These are phyloP conservation scores for Cynoglossus semilaevis DNA, from an alignment of 2,113 vertebrate genomes.

Conservation along the genomic window DNA sequence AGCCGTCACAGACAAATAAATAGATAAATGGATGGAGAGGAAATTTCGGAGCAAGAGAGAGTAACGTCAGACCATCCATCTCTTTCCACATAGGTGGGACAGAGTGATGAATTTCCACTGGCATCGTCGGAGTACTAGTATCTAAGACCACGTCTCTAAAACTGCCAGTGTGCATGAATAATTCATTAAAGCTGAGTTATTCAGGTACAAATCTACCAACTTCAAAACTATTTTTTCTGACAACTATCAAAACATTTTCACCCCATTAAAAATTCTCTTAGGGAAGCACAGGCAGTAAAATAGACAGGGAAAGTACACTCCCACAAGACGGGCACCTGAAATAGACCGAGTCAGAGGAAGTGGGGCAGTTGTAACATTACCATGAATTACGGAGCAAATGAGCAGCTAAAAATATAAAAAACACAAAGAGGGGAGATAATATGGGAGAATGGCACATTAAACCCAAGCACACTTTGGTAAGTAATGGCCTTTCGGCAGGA, in stretches of 20 bases:
- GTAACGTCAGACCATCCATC: conserved; percentile 44
- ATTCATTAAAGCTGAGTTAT: conserved; percentile 46
- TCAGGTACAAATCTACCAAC: conserved; percentile 47
- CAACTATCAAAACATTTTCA: conserved; percentile 25
- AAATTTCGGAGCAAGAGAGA: conserved; percentile 28
- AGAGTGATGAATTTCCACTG: conserved; percentile 40
- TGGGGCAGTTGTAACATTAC: conserved; percentile 37
- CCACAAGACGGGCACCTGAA: conserved; percentile 37
- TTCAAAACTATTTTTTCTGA: background rate
- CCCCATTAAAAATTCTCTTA: conserved; percentile 25
- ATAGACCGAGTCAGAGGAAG: conserved; percentile 38
- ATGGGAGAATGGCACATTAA: conserved; percentile 24
- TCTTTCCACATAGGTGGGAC: conserved; percentile 5
- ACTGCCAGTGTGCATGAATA: conserved; percentile 49
- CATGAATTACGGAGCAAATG: conserved; percentile 43
- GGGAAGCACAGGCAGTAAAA: background rate
- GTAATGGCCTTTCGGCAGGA: conserved; percentile 51
- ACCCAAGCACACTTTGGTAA: conserved; percentile 43
- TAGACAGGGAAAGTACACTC: conserved; percentile 18
- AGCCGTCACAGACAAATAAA: conserved; percentile 41
- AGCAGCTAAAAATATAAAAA: conserved; percentile 24
- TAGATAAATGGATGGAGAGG: conserved; percentile 35
- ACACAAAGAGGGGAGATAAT: background rate
- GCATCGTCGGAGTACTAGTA: conserved; percentile 11
- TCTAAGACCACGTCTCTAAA: conserved; percentile 48